Conservation (phyloP, 2,888 invertebrate species). For the Coenonympha glycerion region DNA sequence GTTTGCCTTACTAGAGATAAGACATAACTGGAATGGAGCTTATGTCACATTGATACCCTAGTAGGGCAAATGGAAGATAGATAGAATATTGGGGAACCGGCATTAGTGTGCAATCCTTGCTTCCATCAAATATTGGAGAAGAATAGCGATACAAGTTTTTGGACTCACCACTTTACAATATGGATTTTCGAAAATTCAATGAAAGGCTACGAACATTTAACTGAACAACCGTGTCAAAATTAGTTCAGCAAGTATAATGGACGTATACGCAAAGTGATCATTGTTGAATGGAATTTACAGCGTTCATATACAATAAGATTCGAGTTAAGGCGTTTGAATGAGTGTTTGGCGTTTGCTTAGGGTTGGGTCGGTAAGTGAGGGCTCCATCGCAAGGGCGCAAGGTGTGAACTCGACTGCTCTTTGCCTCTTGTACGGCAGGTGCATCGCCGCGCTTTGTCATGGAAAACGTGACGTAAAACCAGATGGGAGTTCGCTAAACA, state of each 20-base stretch:
- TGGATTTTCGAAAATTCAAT: too few relatives aligned
- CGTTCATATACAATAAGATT: constrained; percentile 9
- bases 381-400: constrained; percentile 14
- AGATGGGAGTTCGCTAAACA: constrained; percentile 21
- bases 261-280: neutral
- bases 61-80: too few relatives aligned
- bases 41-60: too few relatives aligned
- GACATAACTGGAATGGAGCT: too few relatives aligned
- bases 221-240: neutral
- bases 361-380: constrained; percentile 7
- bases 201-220: too few relatives aligned
- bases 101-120: too few relatives aligned
- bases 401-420: constrained; percentile 17
- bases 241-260: neutral
- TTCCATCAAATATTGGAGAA: too few relatives aligned
- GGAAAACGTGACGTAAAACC: constrained; percentile 21
- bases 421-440: constrained; percentile 22
- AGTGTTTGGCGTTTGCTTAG: constrained; percentile 12
- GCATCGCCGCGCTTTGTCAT: constrained; percentile 9
- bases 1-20: too few relatives aligned
- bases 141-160: too few relatives aligned
- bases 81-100: too few relatives aligned
- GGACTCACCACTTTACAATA: too few relatives aligned
- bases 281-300: constrained; percentile 1
- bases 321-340: constrained; percentile 14